A percentile compares a stretch with the other conserved stretches of the same genome.
phyloP scores from a whole-genome alignment of 1,140 invertebrate species.

The Hestina assimilis region DNA sequence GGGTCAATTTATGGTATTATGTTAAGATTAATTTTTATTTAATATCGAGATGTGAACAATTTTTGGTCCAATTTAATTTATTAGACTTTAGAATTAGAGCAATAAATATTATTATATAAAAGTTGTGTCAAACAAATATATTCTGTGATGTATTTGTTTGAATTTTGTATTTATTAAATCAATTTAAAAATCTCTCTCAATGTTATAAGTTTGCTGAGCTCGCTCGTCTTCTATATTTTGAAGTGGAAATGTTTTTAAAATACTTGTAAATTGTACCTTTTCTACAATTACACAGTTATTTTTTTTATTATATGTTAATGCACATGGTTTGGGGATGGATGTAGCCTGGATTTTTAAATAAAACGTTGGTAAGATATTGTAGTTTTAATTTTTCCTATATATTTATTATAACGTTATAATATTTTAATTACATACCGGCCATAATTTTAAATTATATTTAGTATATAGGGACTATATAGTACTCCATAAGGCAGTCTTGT shows the following conservation, averaged over 20 bases:
- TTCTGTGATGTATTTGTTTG: neutral
- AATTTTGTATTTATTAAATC: neutral
- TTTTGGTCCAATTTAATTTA: constrained; percentile 49
- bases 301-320: constrained; percentile 48
- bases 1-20: constrained; percentile 31
- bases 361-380: constrained; percentile 28
- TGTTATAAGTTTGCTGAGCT: neutral
- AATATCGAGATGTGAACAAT: constrained; percentile 30
- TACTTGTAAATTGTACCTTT: neutral
- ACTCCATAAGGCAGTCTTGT: too few species aligned
- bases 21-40: constrained; percentile 37
- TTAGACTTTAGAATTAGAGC: constrained; percentile 28
- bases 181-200: neutral
- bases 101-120: neutral
- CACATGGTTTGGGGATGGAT: constrained; percentile 74
- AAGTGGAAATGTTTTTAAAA: neutral
- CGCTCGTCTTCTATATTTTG: neutral
- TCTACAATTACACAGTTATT: constrained; percentile 17
- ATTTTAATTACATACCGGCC: too few species aligned
- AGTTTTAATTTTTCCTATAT: constrained; percentile 1
- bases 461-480: too few species aligned
- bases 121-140: neutral
- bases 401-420: too few species aligned
- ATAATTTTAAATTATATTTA: too few species aligned
- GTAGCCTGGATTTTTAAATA: constrained; percentile 64